Evolutionary conservation across 2,113 vertebrate species (phyloP), one percentile per base, ranked within the genome.

Genomic region (Macaca mulatta): DNA sequence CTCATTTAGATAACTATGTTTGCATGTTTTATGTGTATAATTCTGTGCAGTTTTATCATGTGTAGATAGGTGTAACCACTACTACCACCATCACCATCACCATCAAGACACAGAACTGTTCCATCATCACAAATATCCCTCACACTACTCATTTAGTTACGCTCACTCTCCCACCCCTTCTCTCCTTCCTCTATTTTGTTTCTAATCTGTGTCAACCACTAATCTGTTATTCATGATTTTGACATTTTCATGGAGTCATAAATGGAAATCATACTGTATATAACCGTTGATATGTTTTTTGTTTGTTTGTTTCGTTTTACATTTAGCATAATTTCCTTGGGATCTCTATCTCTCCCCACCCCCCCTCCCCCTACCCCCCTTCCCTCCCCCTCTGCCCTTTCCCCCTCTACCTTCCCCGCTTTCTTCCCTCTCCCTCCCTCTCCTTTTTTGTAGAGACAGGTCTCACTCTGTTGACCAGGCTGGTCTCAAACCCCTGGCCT

Each of bases 301-400:
- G 30, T 80, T 80, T 48, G 48, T 50, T 67, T 52, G 52, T 55
- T 55, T 18, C 1, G 17, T 40, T 48, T 25, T 13, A 5, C 48
- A 52, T 45, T 80, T 52, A 69, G 4, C 2, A 10, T 89, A 89
- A 50, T 83, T 50, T 43, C 30, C 14, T 89, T 81, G 40, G 61
- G 18, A 57, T 43, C 14, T 52, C 50, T 45, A 4, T 11, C 59
- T 4, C 9, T 27, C 59, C 3, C 10, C 9, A 22, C 40, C 1
- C 23, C 16, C 45, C 8, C 9, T 8, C 4, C 55, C 0, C 55
- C 6, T 8, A 0, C 1, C 8, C 57, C 8, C 57, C 22, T 11
- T 12, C 1, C 25, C 10, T 27, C 25, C 4, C 11, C 25, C 57
- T 10, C 59, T 1, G 3, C 23, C 59, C 3, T 59, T 23, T 23